These are phyloP conservation scores for Xylocopa sonorina DNA, from an alignment of 1,140 invertebrate species.

Conservation along the genomic window DNA sequence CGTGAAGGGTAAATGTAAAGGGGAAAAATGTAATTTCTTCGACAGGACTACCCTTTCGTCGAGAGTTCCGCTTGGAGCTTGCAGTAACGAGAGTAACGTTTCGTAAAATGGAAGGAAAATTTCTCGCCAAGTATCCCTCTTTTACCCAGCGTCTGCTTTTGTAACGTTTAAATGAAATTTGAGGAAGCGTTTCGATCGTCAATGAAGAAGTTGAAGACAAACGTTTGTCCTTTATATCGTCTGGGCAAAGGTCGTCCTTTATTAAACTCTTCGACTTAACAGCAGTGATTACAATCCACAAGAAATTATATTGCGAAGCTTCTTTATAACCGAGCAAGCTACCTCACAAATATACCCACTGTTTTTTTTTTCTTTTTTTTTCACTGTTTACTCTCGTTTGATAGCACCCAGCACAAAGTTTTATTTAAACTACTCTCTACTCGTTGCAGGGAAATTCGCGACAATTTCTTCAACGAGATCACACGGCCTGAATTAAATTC, in stretches of 20 bases:
- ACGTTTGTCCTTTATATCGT: not conserved
- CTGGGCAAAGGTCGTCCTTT: not conserved
- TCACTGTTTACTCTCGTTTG: not conserved
- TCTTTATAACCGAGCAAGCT: not conserved
- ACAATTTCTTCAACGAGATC: not conserved
- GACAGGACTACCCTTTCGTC: not conserved
- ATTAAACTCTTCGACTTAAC: not conserved
- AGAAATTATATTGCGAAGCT: not conserved
- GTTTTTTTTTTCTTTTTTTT: too few relatives aligned
- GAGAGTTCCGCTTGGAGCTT: not conserved
- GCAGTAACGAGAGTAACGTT: not conserved
- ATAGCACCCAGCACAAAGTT: not conserved
- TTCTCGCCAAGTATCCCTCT: too few relatives aligned
- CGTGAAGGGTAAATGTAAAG: too few relatives aligned
- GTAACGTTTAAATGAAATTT: not conserved
- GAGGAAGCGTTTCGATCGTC: not conserved
- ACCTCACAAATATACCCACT: not conserved
- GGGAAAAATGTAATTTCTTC: constrained; percentile 16
- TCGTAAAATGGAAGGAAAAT: not conserved
- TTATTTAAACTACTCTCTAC: not conserved
- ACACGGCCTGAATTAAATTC: not conserved
- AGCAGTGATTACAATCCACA: not conserved
- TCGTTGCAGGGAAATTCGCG: not conserved
- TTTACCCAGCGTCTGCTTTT: not conserved
- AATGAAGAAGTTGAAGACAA: not conserved